These are phyloP conservation scores for Fistularia tabacaria DNA, from an alignment of 2,797 vertebrate genomes.

Conservation along the genomic window DNA sequence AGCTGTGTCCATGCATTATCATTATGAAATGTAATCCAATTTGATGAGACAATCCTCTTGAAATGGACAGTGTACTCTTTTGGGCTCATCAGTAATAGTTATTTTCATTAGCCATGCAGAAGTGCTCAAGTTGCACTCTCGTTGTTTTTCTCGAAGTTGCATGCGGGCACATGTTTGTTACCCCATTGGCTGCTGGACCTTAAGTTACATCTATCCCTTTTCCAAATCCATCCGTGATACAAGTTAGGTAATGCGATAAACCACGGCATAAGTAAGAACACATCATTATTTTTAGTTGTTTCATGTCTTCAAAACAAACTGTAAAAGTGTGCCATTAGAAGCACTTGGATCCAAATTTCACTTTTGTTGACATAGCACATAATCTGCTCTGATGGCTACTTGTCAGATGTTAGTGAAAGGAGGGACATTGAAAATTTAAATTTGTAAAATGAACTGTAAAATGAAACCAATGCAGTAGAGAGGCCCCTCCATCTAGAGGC, in stretches of 20 bases:
- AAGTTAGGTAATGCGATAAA: too few species aligned
- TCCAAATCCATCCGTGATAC: too few species aligned
- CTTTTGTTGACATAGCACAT: slow-evolving; percentile 30
- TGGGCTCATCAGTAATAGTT: slow-evolving; percentile 33
- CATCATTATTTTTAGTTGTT: slow-evolving; percentile 9
- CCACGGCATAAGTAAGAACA: too few species aligned
- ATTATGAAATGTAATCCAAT: slow-evolving; percentile 74
- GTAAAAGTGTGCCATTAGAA: slow-evolving; percentile 15
- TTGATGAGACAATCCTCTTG: slow-evolving; percentile 65
- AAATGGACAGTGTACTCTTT: slow-evolving; percentile 54
- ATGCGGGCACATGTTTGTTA: slow-evolving; percentile 3
- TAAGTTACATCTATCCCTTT: too few species aligned
- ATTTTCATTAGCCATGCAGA: slow-evolving; percentile 36
- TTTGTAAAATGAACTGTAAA: slow-evolving; percentile 12
- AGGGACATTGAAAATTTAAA: slow-evolving; percentile 32
- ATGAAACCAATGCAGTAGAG: slow-evolving; percentile 27
- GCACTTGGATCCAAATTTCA: slow-evolving; percentile 19
- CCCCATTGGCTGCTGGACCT: background rate
- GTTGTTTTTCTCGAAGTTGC: slow-evolving; percentile 16
- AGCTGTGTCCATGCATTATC: slow-evolving; percentile 70
- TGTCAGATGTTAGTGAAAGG: slow-evolving; percentile 28
- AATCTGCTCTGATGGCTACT: slow-evolving; percentile 43
- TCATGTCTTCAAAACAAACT: slow-evolving; percentile 18
- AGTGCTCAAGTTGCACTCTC: slow-evolving; percentile 23
- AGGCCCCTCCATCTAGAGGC: slow-evolving; percentile 11